phyloP scores from a whole-genome alignment of 2,888 invertebrate species.

The Epirrhoe tristata region DNA sequence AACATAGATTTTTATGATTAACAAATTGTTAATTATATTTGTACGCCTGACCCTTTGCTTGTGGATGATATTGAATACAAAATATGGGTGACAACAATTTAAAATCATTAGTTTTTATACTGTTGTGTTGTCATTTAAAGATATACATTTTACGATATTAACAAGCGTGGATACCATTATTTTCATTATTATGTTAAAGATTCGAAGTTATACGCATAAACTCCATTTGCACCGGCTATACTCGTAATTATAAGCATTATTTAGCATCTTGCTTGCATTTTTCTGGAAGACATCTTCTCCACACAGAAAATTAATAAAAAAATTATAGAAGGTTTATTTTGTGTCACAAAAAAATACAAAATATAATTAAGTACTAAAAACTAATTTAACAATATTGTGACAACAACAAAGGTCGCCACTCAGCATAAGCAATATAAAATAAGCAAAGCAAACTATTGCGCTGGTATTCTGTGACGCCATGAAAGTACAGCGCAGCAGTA shows the following conservation, averaged over 20 bases:
- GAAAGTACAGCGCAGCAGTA: too few relatives aligned
- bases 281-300: too few relatives aligned
- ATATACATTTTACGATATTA: slow-evolving; percentile 41
- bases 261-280: neutral
- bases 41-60: slow-evolving; percentile 35
- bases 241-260: neutral
- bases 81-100: slow-evolving; percentile 43
- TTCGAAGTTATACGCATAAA: slow-evolving; percentile 13
- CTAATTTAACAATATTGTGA: too few relatives aligned
- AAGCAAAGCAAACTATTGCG: too few relatives aligned
- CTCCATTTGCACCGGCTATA: neutral
- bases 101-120: slow-evolving; percentile 44
- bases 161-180: slow-evolving; percentile 31
- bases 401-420: too few relatives aligned
- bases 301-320: too few relatives aligned
- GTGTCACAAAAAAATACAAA: too few relatives aligned
- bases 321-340: too few relatives aligned
- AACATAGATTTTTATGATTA: slow-evolving; percentile 46
- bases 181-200: slow-evolving; percentile 28
- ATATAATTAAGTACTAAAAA: too few relatives aligned
- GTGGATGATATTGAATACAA: slow-evolving; percentile 39
- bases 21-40: slow-evolving; percentile 48
- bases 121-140: slow-evolving; percentile 40
- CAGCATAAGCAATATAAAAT: too few relatives aligned
- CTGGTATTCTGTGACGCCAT: too few relatives aligned